Conservation (phyloP, 2,888 invertebrate species). For the Drosophila antonietae region DNA sequence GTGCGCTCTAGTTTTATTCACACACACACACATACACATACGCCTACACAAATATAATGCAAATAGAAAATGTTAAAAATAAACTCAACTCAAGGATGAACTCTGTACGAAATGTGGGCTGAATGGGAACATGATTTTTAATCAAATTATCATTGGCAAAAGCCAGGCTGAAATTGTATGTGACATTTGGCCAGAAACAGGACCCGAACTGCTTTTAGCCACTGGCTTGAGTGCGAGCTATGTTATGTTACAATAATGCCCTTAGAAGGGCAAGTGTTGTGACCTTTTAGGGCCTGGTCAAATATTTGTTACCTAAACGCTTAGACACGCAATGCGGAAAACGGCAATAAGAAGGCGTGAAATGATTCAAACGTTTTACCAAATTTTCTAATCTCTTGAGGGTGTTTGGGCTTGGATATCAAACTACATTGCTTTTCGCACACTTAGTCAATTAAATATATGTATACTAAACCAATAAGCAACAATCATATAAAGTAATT, state of each 20-base stretch:
- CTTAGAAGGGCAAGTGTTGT: slow-evolving; percentile 5
- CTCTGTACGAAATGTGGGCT: background rate
- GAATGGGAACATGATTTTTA: slow-evolving; percentile 9
- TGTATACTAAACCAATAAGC: background rate
- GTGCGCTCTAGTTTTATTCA: slow-evolving; percentile 72
- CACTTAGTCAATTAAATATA: slow-evolving; percentile 2
- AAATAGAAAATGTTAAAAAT: slow-evolving; percentile 58
- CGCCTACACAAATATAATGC: slow-evolving; percentile 34
- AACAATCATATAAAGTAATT: slow-evolving; percentile 1
- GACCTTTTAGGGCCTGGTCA: slow-evolving; percentile 47
- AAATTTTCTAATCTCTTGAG: slow-evolving; percentile 61
- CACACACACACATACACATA: slow-evolving; percentile 5
- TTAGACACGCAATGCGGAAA: slow-evolving; percentile 57
- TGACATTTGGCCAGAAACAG: slow-evolving; percentile 1
- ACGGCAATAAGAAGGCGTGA: slow-evolving; percentile 51
- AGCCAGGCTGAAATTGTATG: background rate
- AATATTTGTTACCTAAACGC: slow-evolving; percentile 41
- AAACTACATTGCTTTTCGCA: slow-evolving; percentile 48
- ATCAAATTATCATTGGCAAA: slow-evolving; percentile 39
- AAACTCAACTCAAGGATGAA: slow-evolving; percentile 27
- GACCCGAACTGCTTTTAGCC: slow-evolving; percentile 1
- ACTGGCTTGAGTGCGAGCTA: background rate
- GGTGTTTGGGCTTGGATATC: slow-evolving; percentile 53
- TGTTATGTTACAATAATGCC: background rate
- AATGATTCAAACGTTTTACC: slow-evolving; percentile 54